phyloP scores from a whole-genome alignment of 1,140 invertebrate species.

The Lordiphosa mommai region DNA sequence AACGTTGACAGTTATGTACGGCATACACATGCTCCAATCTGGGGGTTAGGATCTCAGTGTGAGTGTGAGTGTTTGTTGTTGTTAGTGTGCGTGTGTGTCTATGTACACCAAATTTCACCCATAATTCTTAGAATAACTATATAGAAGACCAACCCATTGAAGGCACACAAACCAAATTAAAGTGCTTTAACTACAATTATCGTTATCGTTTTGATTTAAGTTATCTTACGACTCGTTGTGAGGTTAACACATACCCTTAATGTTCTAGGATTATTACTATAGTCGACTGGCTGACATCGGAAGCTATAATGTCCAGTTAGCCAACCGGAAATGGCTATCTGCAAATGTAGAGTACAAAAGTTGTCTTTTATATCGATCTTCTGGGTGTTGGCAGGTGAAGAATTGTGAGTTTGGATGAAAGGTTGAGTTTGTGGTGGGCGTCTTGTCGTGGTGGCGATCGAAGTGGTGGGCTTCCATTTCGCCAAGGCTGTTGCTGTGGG shows the following conservation, averaged over 20 bases:
- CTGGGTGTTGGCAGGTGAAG: not conserved
- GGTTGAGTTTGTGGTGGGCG: constrained; percentile 7
- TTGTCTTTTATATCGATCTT: constrained; percentile 29
- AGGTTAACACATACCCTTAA: constrained; percentile 86
- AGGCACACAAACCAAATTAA: constrained; percentile 26
- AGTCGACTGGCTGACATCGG: constrained; percentile 96
- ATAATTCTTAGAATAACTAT: not conserved
- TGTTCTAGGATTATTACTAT: constrained; percentile 92
- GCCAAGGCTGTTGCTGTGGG: constrained; percentile 2
- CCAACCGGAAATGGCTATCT: constrained; percentile 92
- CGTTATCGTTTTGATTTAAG: constrained; percentile 40
- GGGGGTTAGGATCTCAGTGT: constrained; percentile 33
- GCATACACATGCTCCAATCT: constrained; percentile 56
- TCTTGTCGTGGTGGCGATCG: constrained; percentile 6
- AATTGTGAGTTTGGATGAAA: constrained; percentile 13
- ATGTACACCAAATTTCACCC: constrained; percentile 2
- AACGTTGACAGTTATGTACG: constrained; percentile 45
- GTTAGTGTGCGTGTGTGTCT: constrained; percentile 6
- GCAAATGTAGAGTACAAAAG: constrained; percentile 82
- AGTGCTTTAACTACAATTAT: constrained; percentile 30
- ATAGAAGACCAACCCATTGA: constrained; percentile 2
- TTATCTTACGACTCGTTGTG: constrained; percentile 48
- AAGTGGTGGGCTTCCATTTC: constrained; percentile 4
- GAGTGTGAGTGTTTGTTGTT: constrained; percentile 1
- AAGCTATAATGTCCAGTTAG: constrained; percentile 95